These are phyloP conservation scores for Todiramphus chloris DNA, from an alignment of 2,113 vertebrate species.

Conservation along the genomic window DNA sequence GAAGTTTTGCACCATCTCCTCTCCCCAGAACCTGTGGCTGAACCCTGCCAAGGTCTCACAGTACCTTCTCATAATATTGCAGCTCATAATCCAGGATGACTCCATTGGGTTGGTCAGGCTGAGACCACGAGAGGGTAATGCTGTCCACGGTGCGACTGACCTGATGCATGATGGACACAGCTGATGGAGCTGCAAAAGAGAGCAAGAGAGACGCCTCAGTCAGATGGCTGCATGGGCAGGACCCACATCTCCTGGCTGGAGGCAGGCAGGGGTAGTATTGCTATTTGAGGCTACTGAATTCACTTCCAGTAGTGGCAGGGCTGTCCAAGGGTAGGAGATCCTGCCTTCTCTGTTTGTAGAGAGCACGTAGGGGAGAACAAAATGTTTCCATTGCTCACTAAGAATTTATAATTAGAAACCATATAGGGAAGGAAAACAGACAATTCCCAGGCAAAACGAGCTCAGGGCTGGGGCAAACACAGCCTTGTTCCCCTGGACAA, in stretches of 20 bases:
- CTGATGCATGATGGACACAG: slow-evolving; percentile 96
- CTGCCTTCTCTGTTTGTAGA: neutral
- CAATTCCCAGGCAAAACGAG: neutral
- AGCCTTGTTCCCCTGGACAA: neutral
- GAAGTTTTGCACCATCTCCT: neutral
- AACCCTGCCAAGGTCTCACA: neutral
- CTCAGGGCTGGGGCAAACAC: neutral
- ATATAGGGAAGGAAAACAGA: neutral
- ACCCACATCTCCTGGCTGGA: neutral
- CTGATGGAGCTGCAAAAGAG: slow-evolving; percentile 85
- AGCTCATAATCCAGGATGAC: slow-evolving; percentile 96
- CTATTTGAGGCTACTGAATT: neutral
- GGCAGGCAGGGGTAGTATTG: no score
- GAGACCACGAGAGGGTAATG: slow-evolving; percentile 96
- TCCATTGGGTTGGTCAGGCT: slow-evolving; percentile 94
- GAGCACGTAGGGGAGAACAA: neutral
- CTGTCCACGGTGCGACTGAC: slow-evolving; percentile 88
- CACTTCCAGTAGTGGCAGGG: neutral
- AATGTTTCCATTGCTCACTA: neutral
- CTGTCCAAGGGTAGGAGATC: neutral
- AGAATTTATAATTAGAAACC: neutral
- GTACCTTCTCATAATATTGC: slow-evolving; percentile 94
- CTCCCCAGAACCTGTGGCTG: neutral
- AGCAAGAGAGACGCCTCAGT: neutral
- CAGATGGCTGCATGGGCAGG: neutral